Evolutionary conservation across 2,113 vertebrate species (phyloP).

Genomic region (Colossoma macropomum): DNA sequence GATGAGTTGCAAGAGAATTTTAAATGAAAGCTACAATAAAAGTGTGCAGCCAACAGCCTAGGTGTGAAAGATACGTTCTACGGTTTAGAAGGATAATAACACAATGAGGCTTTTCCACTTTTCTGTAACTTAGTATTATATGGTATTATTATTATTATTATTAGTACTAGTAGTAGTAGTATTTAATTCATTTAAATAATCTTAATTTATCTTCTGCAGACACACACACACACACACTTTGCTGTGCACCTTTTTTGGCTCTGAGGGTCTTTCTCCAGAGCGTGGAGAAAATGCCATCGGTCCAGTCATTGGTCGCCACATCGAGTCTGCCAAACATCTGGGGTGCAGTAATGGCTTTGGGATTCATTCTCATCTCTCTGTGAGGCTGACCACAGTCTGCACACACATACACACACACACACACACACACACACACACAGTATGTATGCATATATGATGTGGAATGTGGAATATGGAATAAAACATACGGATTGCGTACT

Average conservation of each 20-base stretch:
- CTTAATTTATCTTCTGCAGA: too few species aligned
- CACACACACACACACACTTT: not conserved
- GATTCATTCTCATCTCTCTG: slow-evolving; percentile 98
- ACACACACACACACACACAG: slow-evolving; percentile 25
- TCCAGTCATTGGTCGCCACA: slow-evolving; percentile 97
- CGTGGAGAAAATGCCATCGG: slow-evolving; percentile 95
- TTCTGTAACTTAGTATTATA: too few species aligned
- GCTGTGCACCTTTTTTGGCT: slow-evolving; percentile 88
- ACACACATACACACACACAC: slow-evolving; percentile 33
- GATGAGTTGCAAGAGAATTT: too few species aligned
- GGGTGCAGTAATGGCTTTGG: slow-evolving; percentile 94
- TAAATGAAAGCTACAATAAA: too few species aligned
- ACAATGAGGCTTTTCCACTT: too few species aligned
- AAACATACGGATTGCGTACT: not conserved
- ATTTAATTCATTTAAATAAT: too few species aligned
- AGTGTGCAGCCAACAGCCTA: too few species aligned
- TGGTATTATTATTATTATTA: too few species aligned
- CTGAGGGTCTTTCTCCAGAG: slow-evolving; percentile 95
- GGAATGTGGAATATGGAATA: not conserved
- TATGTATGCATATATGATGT: not conserved
- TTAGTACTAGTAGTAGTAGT: too few species aligned
- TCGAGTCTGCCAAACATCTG: slow-evolving; percentile 98
- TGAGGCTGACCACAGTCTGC: slow-evolving; percentile 91
- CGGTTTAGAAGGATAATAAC: too few species aligned
- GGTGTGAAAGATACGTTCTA: too few species aligned